Evolutionary conservation across 1,140 invertebrate genomes (phyloP).

Genomic region (Anastrepha obliqua): DNA sequence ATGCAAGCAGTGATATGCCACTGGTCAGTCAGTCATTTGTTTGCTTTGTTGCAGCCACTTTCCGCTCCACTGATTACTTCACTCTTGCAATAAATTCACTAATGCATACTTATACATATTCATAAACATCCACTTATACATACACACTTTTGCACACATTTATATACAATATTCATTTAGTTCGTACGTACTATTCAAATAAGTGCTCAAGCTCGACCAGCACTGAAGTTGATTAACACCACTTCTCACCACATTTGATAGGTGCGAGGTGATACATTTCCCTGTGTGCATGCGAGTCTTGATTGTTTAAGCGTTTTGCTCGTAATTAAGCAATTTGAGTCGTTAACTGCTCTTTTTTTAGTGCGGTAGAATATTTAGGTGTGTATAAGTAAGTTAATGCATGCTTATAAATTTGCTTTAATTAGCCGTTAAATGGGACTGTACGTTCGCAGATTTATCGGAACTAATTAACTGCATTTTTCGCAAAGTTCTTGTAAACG

Average conservation of each 20-base stretch:
- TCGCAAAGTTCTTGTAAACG: conserved; percentile 13
- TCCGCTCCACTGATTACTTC: conserved; percentile 14
- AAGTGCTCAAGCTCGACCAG: not conserved
- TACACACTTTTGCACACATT: too few species aligned
- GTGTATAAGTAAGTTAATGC: not conserved
- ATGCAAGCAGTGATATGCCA: not conserved
- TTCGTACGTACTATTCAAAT: not conserved
- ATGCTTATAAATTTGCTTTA: not conserved
- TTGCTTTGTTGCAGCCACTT: conserved; percentile 13
- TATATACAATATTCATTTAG: too few species aligned
- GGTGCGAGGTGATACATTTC: not conserved
- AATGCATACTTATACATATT: too few species aligned
- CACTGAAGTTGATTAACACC: conserved; percentile 12
- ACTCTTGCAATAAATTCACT: not conserved
- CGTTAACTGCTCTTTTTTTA: too few species aligned
- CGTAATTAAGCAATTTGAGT: not conserved
- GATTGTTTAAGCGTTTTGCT: not conserved
- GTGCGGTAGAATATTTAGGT: not conserved
- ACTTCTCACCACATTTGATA: conserved; percentile 17
- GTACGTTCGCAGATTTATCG: not conserved
- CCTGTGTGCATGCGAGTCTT: not conserved
- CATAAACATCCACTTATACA: too few species aligned
- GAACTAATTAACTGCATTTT: not conserved
- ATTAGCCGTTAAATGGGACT: not conserved
- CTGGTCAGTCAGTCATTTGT: conserved; percentile 37